Conservation (phyloP, 2,113 vertebrate genomes). For the Atherinomorus stipes region DNA sequence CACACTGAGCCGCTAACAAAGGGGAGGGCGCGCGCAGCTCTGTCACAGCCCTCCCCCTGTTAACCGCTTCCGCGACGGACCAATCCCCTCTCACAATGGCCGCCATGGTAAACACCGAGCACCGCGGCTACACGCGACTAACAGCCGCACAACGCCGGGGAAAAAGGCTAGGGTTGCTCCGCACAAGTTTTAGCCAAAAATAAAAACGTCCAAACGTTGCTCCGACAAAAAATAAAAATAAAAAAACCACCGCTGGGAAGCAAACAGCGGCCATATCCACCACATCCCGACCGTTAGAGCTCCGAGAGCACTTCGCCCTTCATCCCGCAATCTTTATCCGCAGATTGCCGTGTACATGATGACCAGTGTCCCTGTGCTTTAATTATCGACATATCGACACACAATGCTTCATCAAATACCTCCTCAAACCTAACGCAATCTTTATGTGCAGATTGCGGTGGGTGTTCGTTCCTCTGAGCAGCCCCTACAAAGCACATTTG, state of each 20-base stretch:
- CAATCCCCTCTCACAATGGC: conserved; percentile 30
- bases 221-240: conserved; percentile 48
- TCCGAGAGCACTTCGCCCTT: conserved; percentile 45
- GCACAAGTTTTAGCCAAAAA: conserved; percentile 7
- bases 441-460: conserved; percentile 87
- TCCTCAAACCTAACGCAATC: conserved; percentile 81
- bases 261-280: conserved; percentile 72
- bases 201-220: conserved; percentile 29
- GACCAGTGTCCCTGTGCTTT: conserved; percentile 49
- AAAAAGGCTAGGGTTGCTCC: background rate
- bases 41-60: conserved; percentile 43
- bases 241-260: conserved; percentile 47
- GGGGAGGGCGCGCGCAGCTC: conserved; percentile 26
- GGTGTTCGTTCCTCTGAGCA: conserved; percentile 79
- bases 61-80: conserved; percentile 65
- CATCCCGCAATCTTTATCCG: conserved; percentile 84
- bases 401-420: conserved; percentile 56
- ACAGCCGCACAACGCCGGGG: background rate
- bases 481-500: conserved; percentile 71
- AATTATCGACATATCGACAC: conserved; percentile 48
- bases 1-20: conserved; percentile 7
- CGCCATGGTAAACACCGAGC: conserved; percentile 19
- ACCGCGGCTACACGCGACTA: background rate
- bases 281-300: conserved; percentile 65
- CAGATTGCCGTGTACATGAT: conserved; percentile 77